Evolutionary conservation across 2,888 invertebrate species (phyloP), one percentile per base, ranked within the genome.

Genomic region (Dendrolimus pini): DNA sequence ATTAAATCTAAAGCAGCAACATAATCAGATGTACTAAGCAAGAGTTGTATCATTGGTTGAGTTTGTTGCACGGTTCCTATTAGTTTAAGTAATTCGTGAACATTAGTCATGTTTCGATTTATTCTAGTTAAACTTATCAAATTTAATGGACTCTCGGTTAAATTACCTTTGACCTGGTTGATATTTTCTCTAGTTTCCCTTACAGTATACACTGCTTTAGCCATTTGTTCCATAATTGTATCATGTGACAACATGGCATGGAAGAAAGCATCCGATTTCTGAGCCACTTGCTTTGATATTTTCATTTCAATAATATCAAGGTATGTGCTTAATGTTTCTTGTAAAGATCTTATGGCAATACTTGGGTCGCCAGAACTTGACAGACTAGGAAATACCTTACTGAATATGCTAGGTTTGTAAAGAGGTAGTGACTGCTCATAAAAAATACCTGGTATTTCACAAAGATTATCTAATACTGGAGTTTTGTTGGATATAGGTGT

Each of bases 241-340:
- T 99, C 98, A 85, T 99, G 99, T 8, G 99, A 99, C 58, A 98
- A 95, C 96, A 99, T 99, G 1, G 99, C 99, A 83, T 98, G 96
- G 80, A 99, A 99, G 89, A 99, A 99, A 14, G 98, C 98, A 69
- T 97, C 97, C 9, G 98, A 98, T 80, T 98, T 98, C 72, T 96
- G 95, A 41, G 98, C 97, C 58, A 98, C 95, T 91, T 98, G 98
- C 71, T 95, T 94, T 7, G 97, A 97, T 78, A 98, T 97, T 84
- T 96, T 95, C 74, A 97, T 96, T 86, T 99, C 99, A 55, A 99
- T 96, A 60, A 97, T 94, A 91, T 99, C 99, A 74, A 99, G 91
- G 83, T 98, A 98, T 79, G 98, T 97, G 76, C 97, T 97, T 54
- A 99, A 89, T 84, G 96, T 96, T 89, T 98, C 98, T 85, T 98